These are phyloP conservation scores for Lasioglossum figueresi DNA, from an alignment of 2,888 invertebrate genomes.

Conservation along the genomic window DNA sequence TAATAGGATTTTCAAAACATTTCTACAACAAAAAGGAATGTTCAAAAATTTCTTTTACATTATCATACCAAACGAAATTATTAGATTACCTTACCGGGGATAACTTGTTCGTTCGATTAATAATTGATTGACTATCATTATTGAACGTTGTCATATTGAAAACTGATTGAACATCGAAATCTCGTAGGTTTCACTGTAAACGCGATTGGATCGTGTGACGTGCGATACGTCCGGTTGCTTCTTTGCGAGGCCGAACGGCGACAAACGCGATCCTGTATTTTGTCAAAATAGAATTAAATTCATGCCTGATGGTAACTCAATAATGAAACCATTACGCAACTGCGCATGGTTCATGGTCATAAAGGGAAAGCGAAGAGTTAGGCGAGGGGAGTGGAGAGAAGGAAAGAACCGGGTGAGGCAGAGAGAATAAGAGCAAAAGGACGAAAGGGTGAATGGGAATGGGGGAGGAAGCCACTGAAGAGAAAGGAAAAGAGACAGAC, in stretches of 20 bases:
- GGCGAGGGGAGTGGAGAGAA: conserved; percentile 13
- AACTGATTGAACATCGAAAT: background rate
- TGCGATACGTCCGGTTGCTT: background rate
- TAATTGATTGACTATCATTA: background rate
- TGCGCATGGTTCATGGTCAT: conserved; percentile 65
- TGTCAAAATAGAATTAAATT: conserved; percentile 73
- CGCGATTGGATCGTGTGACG: background rate
- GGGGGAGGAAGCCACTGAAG: conserved; percentile 35
- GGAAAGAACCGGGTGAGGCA: conserved; percentile 12
- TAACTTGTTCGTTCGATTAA: too few species aligned
- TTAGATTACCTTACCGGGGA: too few species aligned
- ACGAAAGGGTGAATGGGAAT: conserved; percentile 31
- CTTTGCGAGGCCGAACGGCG: background rate
- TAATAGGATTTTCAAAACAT: background rate
- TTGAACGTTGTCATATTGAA: background rate
- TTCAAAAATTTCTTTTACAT: background rate
- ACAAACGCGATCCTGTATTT: conserved; percentile 56
- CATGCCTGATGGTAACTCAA: conserved; percentile 70
- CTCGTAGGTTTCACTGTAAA: background rate
- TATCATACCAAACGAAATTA: too few species aligned
- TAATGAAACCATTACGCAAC: conserved; percentile 73
- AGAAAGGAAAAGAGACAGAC: conserved; percentile 57
- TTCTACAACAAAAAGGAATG: background rate
- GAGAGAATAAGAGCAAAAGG: conserved; percentile 30
- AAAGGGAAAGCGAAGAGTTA: conserved; percentile 63